phyloP scores from a whole-genome alignment of 30 jellyfish, hydroid and myxozoan species.

The Hydractinia echinata region DNA sequence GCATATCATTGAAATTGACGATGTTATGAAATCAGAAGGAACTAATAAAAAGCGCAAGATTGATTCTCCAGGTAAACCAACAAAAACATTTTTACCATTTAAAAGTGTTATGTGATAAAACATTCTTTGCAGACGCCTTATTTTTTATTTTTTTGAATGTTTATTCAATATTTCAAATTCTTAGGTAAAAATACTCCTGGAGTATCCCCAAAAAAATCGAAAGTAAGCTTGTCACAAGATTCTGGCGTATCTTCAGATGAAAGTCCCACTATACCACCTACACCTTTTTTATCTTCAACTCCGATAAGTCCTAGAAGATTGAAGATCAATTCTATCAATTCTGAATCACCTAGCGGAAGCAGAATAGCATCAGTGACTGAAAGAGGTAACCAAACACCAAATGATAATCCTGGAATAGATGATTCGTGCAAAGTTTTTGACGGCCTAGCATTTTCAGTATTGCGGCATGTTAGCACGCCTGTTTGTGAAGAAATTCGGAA shows the following conservation, averaged over 20 bases:
- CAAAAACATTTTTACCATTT: too few species aligned
- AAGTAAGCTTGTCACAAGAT: neutral
- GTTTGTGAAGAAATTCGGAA: neutral
- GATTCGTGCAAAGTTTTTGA: neutral
- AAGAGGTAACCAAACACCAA: neutral
- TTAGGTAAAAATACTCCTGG: neutral
- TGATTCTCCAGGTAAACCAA: too few species aligned
- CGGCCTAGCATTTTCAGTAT: neutral
- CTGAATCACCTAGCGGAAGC: constrained; percentile 5
- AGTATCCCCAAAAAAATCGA: neutral
- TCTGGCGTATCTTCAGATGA: constrained; percentile 5
- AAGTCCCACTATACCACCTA: neutral
- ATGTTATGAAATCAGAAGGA: neutral
- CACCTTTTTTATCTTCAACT: constrained; percentile 10
- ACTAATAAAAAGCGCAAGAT: too few species aligned
- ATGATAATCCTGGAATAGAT: neutral
- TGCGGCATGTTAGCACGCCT: neutral
- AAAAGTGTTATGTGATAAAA: too few species aligned
- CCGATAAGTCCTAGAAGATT: neutral
- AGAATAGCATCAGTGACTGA: neutral
- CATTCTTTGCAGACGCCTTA: too few species aligned
- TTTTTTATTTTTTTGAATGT: too few species aligned
- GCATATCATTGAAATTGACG: constrained; percentile 27
- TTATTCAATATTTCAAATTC: too few species aligned
- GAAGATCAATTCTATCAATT: neutral